Base-by-base conservation (phyloP, 2,113 vertebrate species). In the Ornithorhynchus anatinus region DNA sequence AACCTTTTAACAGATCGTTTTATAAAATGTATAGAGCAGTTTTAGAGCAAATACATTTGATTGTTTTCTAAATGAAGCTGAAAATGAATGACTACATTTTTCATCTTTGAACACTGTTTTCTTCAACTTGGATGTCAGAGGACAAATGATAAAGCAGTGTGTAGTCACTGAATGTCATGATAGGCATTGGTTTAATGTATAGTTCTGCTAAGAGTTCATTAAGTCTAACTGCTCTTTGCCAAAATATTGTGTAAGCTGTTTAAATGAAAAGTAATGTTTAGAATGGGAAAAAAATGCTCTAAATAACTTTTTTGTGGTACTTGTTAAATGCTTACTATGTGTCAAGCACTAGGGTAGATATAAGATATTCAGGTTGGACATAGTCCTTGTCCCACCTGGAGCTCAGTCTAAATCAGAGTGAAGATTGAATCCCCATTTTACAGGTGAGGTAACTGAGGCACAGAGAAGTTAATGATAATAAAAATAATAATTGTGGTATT, bases 61-160 rank as follows among this genome's bases (percentile, higher is more conserved):
- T 39, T 79, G 79, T 60, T 10, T 42, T 81, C 59, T 64, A 67
- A 88, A 70, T 80, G 3, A 82, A 79, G 71, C 35, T 85, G 37
- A 33, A 71, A 76, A 8, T 79, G 64, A 76, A 60, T 59, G 48
- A 45, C 35, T 58, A 36, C 2, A 13, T 71, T 38, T 76, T 83
- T 65, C 20, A 59, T 86, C 77, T 66, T 58, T 48, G 50, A 22
- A 73, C 63, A 48, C 62, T 62, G 3, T 65, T 64, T 86, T 74
- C 39, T 67, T 59, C 40, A 32, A 69, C 14, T 63, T 67, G 7
- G 38, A 15, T 44, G 25, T 23, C 17, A 39, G 47, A 64, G 70
- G 75, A 48, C 31, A 51, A 32, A 72, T 50, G 58, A 59, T 74
- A 67, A 60, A 35, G 5, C 38, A 6, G 20, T 59, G 5, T 51